Evolutionary conservation across 2,888 invertebrate species (phyloP).

Genomic region (Melanotus villosus): DNA sequence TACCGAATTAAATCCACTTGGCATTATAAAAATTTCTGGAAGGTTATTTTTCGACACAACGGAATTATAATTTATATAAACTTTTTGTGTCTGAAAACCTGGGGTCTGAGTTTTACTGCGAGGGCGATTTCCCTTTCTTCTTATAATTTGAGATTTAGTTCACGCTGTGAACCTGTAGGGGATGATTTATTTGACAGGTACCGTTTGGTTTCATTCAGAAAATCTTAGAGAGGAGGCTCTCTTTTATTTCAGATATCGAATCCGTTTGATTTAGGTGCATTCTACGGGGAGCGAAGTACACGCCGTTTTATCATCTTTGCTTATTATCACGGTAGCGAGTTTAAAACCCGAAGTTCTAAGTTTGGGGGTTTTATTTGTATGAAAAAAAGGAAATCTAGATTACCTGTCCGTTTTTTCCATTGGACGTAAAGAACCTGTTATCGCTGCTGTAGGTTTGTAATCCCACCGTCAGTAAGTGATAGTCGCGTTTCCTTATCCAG

Average conservation of each 20-base stretch:
- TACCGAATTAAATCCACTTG: no score
- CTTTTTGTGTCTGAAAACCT: background rate
- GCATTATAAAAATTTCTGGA: no score
- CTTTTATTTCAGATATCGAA: constrained; percentile 12
- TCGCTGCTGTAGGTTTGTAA: constrained; percentile 77
- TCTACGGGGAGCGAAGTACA: no score
- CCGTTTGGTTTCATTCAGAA: constrained; percentile 16
- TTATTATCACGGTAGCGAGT: background rate
- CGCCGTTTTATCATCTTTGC: background rate
- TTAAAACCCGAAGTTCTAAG: background rate
- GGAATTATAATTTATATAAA: background rate
- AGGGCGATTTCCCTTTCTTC: constrained; percentile 6
- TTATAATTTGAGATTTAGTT: constrained; percentile 19
- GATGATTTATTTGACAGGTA: constrained; percentile 26
- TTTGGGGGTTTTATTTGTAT: no score
- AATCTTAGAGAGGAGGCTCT: constrained; percentile 1
- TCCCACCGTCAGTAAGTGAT: constrained; percentile 76
- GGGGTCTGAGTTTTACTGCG: background rate
- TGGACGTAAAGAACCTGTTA: constrained; percentile 76
- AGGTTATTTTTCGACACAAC: no score
- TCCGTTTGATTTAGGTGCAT: constrained; percentile 4
- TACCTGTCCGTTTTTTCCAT: constrained; percentile 74
- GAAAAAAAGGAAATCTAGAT: constrained; percentile 20
- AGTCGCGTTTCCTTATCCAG: constrained; percentile 79
- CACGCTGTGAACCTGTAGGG: constrained; percentile 1